Base-by-base conservation (phyloP, 2,113 vertebrate genomes). In the Mellivora capensis region DNA sequence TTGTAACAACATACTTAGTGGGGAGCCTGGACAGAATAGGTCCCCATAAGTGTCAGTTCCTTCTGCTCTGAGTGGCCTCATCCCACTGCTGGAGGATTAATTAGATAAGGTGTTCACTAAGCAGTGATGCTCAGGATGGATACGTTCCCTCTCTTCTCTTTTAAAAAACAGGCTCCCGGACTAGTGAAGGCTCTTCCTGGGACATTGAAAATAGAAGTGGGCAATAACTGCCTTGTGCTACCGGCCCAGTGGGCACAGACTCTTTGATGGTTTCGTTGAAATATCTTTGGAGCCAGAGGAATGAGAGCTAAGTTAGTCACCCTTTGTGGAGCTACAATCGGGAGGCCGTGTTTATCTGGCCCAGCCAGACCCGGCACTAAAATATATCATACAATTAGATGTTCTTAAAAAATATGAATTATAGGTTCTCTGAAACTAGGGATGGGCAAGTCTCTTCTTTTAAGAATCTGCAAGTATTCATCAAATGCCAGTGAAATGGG, bases 231-330 rank as follows among this genome's bases (percentile, higher is more conserved):
- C 92, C 74, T 95, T 47, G 74, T 4, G 27, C 39, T 17, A 1
- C 79, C 31, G 31, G 25, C 12, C 25, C 52, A 34, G 44, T 93
- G 74, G n/a, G 37, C 27, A 1, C 31, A 91, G 91, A 93, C 42
- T 62, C 85, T 95, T 93, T 83, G 97, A 91, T 97, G 93, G 94
- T 94, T 97, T 77, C 72, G 49, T 85, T n/a, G 31, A 88, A 86
- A n/a, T 83, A 69, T 94, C 61, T 82, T 44, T 29, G 95, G 90
- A 94, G 52, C 74, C 93, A 79, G 93, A 90, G 74, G 91, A 82
- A 44, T 7, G 42, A 20, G 15, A 39, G 77, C 67, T 59, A 25
- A 61, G 54, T 17, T 42, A 91, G 92, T 84, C 91, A 93, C 76
- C 18, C 44, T 76, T 12, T 71, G 37, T 71, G 84, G 77, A 87